phyloP scores from a whole-genome alignment of 2,113 vertebrate genomes.

The Emydocephalus ijimae region DNA sequence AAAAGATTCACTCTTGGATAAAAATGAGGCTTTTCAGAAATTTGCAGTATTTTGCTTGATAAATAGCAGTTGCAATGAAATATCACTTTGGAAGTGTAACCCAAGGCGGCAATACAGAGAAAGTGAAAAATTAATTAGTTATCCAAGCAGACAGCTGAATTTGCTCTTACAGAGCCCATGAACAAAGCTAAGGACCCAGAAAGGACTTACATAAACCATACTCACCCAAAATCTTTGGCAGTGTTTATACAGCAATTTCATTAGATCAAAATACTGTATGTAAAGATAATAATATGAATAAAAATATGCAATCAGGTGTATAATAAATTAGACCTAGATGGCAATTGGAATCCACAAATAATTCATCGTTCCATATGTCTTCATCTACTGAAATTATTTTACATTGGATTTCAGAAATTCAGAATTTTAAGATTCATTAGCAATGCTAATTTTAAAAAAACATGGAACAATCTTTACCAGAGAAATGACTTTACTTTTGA shows the following conservation, averaged over 20 bases:
- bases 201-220: conserved; percentile 42
- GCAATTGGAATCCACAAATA: conserved; percentile 45
- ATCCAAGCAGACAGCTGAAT: conserved; percentile 36
- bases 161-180: conserved; percentile 19
- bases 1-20: not conserved
- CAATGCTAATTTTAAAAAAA: conserved; percentile 19
- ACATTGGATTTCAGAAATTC: not conserved
- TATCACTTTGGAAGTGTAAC: conserved; percentile 25
- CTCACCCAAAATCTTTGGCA: conserved; percentile 39
- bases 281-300: conserved; percentile 37
- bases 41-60: conserved; percentile 40
- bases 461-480: not conserved
- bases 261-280: conserved; percentile 46
- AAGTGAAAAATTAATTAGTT: conserved; percentile 47
- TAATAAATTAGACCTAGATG: conserved; percentile 62
- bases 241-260: conserved; percentile 22
- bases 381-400: conserved; percentile 36
- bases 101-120: conserved; percentile 41
- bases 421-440: conserved; percentile 13
- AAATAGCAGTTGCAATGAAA: conserved; percentile 28
- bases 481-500: conserved; percentile 11
- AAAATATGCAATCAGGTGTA: conserved; percentile 51
- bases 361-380: conserved; percentile 51
- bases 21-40: conserved; percentile 19
- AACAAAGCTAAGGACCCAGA: conserved; percentile 34